phyloP scores from a whole-genome alignment of 2,797 vertebrate genomes.

The Kryptopterus vitreolus region DNA sequence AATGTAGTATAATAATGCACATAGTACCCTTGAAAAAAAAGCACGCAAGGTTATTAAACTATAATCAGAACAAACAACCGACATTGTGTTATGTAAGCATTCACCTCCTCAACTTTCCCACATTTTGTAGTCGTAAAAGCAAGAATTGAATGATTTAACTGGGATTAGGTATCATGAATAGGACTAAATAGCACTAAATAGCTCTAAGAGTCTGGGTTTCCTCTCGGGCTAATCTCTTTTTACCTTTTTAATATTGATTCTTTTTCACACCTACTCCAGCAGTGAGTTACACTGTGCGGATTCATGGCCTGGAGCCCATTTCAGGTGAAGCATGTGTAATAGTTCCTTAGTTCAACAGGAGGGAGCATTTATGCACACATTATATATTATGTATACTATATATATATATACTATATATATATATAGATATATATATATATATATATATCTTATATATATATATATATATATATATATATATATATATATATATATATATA shows the following conservation, averaged over 20 bases:
- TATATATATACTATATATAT: background rate
- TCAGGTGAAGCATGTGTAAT: background rate
- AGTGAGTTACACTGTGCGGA: background rate
- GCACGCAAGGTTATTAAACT: background rate
- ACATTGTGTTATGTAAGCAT: background rate
- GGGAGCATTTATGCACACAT: background rate
- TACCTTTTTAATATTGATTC: background rate
- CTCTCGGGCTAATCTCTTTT: background rate
- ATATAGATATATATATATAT: too few relatives aligned
- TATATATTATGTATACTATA: slow-evolving; percentile 1
- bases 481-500: background rate
- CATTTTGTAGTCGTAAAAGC: background rate
- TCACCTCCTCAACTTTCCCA: background rate
- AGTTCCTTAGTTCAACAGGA: too few relatives aligned
- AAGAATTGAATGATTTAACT: background rate
- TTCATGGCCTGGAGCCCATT: background rate
- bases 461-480: background rate
- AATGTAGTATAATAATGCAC: background rate
- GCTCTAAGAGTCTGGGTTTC: too few relatives aligned
- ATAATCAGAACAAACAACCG: background rate
- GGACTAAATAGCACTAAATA: background rate
- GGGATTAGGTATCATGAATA: background rate
- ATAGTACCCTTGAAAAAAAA: background rate
- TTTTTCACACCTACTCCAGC: background rate
- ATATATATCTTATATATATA: too few relatives aligned